These are phyloP conservation scores for Enteromius argenteus DNA, from an alignment of 2,797 vertebrate genomes.

Conservation along the genomic window DNA sequence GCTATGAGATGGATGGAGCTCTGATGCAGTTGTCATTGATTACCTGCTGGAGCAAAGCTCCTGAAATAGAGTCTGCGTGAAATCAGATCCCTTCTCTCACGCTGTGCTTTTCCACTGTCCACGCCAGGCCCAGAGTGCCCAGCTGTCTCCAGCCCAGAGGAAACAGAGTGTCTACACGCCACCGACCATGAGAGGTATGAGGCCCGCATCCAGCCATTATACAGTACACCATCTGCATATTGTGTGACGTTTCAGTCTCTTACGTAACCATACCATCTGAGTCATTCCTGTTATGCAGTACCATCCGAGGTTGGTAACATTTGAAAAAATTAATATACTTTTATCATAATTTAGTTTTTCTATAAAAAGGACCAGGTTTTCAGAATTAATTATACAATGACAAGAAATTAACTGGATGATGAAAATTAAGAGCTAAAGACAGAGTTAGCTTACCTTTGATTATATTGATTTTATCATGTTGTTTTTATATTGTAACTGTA, in stretches of 20 bases:
- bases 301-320: background rate
- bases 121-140: constrained; percentile 75
- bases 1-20: constrained; percentile 40
- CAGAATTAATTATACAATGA: background rate
- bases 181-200: constrained; percentile 85
- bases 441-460: background rate
- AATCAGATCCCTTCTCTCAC: constrained; percentile 60
- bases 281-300: constrained; percentile 29
- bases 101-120: constrained; percentile 56
- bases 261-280: constrained; percentile 14
- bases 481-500: background rate
- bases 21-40: constrained; percentile 64
- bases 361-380: background rate
- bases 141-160: constrained; percentile 83
- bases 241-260: constrained; percentile 33
- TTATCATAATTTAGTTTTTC: background rate
- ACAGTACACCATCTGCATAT: constrained; percentile 23
- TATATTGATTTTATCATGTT: background rate
- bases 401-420: background rate
- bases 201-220: background rate
- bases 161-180: constrained; percentile 87
- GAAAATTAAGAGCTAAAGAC: background rate
- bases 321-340: background rate
- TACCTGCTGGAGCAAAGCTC: constrained; percentile 51
- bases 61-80: constrained; percentile 69